Evolutionary conservation across 2,797 vertebrate species (phyloP).

Genomic region (Sebastes reedi): DNA sequence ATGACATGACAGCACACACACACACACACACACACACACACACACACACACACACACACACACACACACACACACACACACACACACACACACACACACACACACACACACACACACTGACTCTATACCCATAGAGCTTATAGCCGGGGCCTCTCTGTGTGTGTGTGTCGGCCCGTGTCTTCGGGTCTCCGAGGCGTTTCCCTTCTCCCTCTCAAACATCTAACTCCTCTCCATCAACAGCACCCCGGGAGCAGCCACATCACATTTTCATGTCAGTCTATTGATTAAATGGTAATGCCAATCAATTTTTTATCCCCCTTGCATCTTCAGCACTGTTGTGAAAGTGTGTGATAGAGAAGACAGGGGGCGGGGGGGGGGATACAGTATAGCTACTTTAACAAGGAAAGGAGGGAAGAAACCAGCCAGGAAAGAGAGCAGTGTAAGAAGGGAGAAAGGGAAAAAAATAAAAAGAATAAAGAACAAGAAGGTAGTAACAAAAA

Average conservation of each 20-base stretch:
- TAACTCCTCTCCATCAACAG: slow-evolving; percentile 47
- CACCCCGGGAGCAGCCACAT: not conserved
- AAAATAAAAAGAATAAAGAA: not conserved
- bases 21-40: not conserved
- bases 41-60: not conserved
- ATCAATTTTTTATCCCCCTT: slow-evolving; percentile 53
- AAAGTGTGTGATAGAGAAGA: not conserved
- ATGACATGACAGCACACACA: slow-evolving; percentile 15
- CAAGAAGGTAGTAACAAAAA: slow-evolving; percentile 14
- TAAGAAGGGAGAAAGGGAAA: not conserved
- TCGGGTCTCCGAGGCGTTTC: slow-evolving; percentile 27
- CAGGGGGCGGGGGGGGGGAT: not conserved
- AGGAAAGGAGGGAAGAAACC: not conserved
- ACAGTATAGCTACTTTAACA: not conserved
- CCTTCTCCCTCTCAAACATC: slow-evolving; percentile 26
- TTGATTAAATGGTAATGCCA: slow-evolving; percentile 65
- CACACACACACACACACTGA: not conserved
- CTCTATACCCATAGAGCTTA: not conserved
- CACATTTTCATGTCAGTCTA: slow-evolving; percentile 56
- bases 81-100: not conserved
- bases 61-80: not conserved
- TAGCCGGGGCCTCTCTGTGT: not conserved
- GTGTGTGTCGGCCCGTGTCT: not conserved
- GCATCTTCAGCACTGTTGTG: slow-evolving; percentile 31
- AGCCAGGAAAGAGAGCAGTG: not conserved